Conservation (phyloP, 2,797 vertebrate species). For the Sebastes cheni region DNA sequence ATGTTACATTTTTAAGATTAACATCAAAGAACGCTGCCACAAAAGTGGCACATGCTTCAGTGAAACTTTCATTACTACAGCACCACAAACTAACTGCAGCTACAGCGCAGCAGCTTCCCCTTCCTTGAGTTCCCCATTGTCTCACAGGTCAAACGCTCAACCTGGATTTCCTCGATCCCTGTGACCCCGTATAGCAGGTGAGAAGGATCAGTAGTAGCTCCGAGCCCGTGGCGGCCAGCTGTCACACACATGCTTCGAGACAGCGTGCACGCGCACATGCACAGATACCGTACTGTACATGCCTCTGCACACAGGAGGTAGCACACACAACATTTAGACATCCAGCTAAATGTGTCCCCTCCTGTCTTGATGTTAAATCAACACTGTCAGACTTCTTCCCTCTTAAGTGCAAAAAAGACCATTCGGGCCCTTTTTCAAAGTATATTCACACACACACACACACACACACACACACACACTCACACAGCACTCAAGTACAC, state of each 20-base stretch:
- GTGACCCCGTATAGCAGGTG: conserved; percentile 58
- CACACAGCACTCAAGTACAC: conserved; percentile 18
- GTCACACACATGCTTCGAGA: conserved; percentile 33
- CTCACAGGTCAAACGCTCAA: conserved; percentile 21
- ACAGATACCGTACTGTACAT: conserved; percentile 8
- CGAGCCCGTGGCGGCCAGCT: conserved; percentile 51
- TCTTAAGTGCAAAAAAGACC: conserved; percentile 7
- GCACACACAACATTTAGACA: background rate
- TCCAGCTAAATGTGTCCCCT: background rate
- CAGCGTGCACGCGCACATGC: background rate
- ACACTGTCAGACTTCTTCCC: conserved; percentile 1
- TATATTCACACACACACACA: background rate
- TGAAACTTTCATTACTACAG: background rate
- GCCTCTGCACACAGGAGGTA: conserved; percentile 17
- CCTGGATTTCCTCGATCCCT: conserved; percentile 41
- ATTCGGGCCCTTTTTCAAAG: conserved; percentile 13
- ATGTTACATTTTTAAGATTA: too few relatives aligned
- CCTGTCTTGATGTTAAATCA: background rate
- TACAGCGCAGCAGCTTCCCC: background rate
- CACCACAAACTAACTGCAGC: background rate
- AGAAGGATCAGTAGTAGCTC: conserved; percentile 43
- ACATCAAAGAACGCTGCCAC: background rate
- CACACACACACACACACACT: background rate
- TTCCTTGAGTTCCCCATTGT: conserved; percentile 14
- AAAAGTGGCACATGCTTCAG: background rate